phyloP scores from a whole-genome alignment of 2,888 invertebrate species.

The Caenorhabditis plicata region DNA sequence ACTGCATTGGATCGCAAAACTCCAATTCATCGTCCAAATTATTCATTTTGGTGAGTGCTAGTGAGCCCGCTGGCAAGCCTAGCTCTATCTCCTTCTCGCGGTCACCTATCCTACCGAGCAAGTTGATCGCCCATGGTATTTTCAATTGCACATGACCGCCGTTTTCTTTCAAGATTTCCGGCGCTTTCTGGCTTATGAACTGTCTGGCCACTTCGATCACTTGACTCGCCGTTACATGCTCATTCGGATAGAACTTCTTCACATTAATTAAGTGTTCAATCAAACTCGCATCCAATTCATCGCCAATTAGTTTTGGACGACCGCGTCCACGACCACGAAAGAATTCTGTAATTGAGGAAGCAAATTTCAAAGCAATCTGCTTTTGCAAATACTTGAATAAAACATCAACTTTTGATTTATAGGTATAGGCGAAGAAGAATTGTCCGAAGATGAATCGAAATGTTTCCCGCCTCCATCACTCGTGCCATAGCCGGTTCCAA shows the following conservation, averaged over 20 bases:
- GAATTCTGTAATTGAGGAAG: too few relatives aligned
- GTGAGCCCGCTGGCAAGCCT: slow-evolving; percentile 46
- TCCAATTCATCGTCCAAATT: too few relatives aligned
- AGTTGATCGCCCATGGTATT: slow-evolving; percentile 67
- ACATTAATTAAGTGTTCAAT: slow-evolving; percentile 62
- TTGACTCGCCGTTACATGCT: slow-evolving; percentile 59
- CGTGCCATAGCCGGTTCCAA: too few relatives aligned
- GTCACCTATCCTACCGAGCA: slow-evolving; percentile 54
- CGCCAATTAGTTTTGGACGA: slow-evolving; percentile 64
- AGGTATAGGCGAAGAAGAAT: too few relatives aligned
- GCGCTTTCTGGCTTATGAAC: slow-evolving; percentile 65
- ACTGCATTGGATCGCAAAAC: too few relatives aligned
- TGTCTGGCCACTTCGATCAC: slow-evolving; percentile 66
- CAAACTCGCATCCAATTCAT: slow-evolving; percentile 62
- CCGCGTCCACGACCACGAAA: slow-evolving; percentile 63
- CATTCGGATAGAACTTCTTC: slow-evolving; percentile 47
- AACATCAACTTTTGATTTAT: too few relatives aligned
- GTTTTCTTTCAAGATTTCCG: slow-evolving; percentile 66
- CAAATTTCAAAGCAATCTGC: too few relatives aligned
- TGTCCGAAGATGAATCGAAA: too few relatives aligned
- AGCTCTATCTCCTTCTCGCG: slow-evolving; percentile 49
- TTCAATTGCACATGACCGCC: slow-evolving; percentile 67
- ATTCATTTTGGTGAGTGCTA: too few relatives aligned
- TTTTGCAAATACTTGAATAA: too few relatives aligned
- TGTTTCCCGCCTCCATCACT: too few relatives aligned